Percentiles rank a stretch among this genome's conserved stretches.
Conservation (phyloP, 2,888 invertebrate genomes). For the Lycophotia porphyrea region DNA sequence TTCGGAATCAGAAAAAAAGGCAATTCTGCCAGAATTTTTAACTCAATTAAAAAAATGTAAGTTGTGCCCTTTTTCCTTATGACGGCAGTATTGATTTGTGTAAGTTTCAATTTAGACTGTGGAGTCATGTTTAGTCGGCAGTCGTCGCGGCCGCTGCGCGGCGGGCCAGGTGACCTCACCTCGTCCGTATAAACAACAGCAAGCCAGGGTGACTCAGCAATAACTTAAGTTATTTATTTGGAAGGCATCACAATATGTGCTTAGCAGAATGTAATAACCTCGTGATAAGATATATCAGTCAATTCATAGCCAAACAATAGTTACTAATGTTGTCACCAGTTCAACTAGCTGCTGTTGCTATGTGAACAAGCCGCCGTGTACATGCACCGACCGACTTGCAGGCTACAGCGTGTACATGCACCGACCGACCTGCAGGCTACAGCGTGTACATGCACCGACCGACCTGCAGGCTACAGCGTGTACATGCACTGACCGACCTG, state of each 20-base stretch:
- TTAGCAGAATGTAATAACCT: not conserved
- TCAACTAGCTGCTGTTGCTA: not conserved
- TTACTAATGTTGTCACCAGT: not conserved
- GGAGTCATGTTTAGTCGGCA: constrained; percentile 24
- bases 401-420: too few relatives aligned
- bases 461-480: too few relatives aligned
- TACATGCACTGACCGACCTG: too few relatives aligned
- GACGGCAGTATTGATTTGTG: constrained; percentile 5
- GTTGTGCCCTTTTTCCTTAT: too few relatives aligned
- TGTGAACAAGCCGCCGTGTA: not conserved
- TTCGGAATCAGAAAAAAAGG: too few relatives aligned
- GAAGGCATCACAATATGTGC: not conserved
- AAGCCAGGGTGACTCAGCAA: constrained; percentile 1
- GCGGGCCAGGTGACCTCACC: too few relatives aligned
- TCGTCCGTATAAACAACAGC: not conserved
- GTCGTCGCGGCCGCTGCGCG: not conserved
- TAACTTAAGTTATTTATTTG: not conserved
- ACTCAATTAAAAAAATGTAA: too few relatives aligned
- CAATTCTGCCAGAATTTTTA: too few relatives aligned
- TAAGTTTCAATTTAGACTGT: not conserved
- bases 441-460: too few relatives aligned
- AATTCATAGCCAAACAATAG: not conserved
- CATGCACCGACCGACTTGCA: too few relatives aligned
- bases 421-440: too few relatives aligned
- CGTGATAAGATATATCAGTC: not conserved